phyloP scores from a whole-genome alignment of 2,888 invertebrate species.

The Dichetophora obliterata region DNA sequence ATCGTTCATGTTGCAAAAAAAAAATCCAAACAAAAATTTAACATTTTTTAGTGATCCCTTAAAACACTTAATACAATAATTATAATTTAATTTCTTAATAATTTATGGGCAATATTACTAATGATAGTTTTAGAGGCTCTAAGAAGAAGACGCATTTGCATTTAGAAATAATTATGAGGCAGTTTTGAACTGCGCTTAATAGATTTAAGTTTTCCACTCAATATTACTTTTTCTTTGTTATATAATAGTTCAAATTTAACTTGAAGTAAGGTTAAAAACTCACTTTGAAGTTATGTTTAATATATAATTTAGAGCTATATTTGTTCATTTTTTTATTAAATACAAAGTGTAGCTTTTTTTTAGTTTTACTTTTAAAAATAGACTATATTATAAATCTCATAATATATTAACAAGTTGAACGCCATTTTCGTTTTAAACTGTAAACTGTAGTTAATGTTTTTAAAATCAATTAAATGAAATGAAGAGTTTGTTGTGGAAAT shows the following conservation, averaged over 20 bases:
- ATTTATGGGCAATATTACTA: no score
- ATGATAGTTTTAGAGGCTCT: no score
- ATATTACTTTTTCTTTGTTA: no score
- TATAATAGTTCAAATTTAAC: no score
- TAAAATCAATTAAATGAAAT: not conserved
- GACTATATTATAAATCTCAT: conserved; percentile 20
- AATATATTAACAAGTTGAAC: conserved; percentile 16
- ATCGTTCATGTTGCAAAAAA: not conserved
- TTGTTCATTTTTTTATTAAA: no score
- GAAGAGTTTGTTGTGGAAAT: not conserved
- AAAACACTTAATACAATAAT: conserved; percentile 2
- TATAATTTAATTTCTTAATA: not conserved
- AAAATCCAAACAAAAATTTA: not conserved
- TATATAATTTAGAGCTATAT: no score
- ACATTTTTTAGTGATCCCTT: conserved; percentile 12
- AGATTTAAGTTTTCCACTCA: no score
- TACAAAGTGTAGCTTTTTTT: not conserved
- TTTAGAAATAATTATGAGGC: no score
- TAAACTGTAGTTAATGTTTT: conserved; percentile 2
- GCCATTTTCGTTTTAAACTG: not conserved
- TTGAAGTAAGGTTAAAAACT: no score
- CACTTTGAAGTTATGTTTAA: no score
- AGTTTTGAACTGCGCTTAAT: no score
- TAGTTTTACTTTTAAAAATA: conserved; percentile 4
- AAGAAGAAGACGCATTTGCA: no score